Conservation (phyloP, 2,797 vertebrate genomes). For the Tenualosa thibaudeaui region DNA sequence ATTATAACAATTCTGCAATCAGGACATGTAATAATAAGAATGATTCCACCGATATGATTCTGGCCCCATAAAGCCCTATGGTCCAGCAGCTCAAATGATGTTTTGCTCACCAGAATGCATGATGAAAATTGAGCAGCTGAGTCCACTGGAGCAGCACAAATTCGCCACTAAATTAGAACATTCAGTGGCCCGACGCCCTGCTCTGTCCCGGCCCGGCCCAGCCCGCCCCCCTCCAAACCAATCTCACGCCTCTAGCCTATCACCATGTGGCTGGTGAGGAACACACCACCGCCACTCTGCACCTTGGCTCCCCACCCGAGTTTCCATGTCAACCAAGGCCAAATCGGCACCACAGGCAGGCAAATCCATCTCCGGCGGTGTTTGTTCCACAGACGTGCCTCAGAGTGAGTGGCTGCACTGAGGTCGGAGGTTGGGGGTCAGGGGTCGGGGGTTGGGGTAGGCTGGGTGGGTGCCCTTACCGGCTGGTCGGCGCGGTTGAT, state of each 20-base stretch:
- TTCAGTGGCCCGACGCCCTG: neutral
- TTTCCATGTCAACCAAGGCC: constrained; percentile 4
- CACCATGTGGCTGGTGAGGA: neutral
- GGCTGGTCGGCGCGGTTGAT: constrained; percentile 97
- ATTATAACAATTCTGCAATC: neutral
- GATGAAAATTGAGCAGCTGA: neutral
- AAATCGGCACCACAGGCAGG: neutral
- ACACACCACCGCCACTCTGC: neutral
- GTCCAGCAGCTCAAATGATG: constrained; percentile 1
- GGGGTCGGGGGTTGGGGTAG: no score
- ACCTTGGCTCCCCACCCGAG: neutral
- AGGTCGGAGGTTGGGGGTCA: no score
- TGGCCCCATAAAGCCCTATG: neutral
- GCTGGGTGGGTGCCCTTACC: constrained; percentile 69
- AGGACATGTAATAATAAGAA: neutral
- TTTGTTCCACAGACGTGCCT: no score
- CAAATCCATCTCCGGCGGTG: neutral
- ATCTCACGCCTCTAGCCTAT: constrained; percentile 1
- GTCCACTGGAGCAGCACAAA: neutral
- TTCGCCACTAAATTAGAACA: constrained; percentile 5
- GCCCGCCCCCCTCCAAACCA: neutral
- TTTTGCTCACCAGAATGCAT: neutral
- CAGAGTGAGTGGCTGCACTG: neutral
- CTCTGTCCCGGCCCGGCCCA: neutral
- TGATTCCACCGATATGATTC: neutral